These are phyloP conservation scores for Lytechinus pictus DNA, from an alignment of 35 echinoderm and acorn worm genomes.

Conservation along the genomic window DNA sequence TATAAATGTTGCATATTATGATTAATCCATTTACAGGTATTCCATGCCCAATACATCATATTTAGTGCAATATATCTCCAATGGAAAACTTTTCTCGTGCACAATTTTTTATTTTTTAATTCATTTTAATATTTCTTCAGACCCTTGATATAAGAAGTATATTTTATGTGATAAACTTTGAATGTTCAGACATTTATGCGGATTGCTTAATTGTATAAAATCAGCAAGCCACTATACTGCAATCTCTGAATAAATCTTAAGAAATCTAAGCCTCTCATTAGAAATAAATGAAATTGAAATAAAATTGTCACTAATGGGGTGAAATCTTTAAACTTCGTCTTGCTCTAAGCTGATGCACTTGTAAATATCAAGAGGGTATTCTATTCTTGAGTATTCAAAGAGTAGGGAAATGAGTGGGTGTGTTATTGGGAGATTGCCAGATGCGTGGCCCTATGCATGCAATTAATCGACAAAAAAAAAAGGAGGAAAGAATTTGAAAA, in stretches of 20 bases:
- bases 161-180: background rate
- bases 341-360: background rate
- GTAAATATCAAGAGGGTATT: too few relatives aligned
- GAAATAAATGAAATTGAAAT: background rate
- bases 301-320: background rate
- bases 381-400: background rate
- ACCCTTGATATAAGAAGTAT: background rate
- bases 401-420: background rate
- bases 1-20: too few relatives aligned
- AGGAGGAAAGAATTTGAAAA: background rate
- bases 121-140: background rate
- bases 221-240: background rate
- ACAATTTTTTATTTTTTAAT: too few relatives aligned
- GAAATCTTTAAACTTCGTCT: background rate
- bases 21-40: background rate
- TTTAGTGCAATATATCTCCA: background rate
- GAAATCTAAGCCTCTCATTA: too few relatives aligned
- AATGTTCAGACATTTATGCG: background rate
- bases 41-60: background rate
- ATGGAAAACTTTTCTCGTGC: background rate
- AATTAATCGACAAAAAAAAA: background rate
- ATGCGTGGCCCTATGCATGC: background rate
- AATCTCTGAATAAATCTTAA: too few relatives aligned
- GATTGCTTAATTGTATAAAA: background rate
- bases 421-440: background rate